Conservation (phyloP, 2,113 vertebrate species). For the Macquaria australasica region DNA sequence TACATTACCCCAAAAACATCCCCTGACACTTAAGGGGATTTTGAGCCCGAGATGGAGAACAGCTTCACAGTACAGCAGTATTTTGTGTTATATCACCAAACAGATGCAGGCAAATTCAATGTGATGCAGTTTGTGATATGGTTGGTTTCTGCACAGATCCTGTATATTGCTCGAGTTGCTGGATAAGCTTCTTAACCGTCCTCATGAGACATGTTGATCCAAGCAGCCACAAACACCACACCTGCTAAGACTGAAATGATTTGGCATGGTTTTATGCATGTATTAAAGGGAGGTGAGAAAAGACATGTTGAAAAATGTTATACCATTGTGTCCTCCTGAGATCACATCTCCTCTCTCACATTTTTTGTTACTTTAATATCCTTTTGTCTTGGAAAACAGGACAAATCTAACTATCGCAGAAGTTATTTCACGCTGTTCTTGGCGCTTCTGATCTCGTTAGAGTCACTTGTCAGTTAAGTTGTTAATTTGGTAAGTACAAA, state of each 20-base stretch:
- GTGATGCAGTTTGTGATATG: conserved; percentile 1
- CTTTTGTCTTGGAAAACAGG: background rate
- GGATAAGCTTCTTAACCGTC: conserved; percentile 52
- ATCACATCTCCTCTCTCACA: background rate
- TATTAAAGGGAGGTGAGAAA: conserved; percentile 7
- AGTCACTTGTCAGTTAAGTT: background rate
- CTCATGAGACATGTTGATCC: conserved; percentile 47
- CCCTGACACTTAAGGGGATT: background rate
- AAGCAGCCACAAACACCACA: conserved; percentile 12
- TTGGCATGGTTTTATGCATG: background rate
- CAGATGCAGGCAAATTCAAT: conserved; percentile 19
- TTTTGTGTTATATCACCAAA: background rate
- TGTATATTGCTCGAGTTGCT: background rate
- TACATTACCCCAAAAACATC: background rate
- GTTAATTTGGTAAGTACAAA: background rate
- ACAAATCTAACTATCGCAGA: background rate
- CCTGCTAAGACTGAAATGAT: conserved; percentile 20
- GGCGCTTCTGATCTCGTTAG: background rate
- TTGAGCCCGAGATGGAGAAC: background rate
- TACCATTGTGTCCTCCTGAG: background rate
- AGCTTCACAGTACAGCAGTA: background rate
- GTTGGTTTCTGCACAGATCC: conserved; percentile 23
- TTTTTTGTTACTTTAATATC: background rate
- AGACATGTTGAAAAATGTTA: conserved; percentile 7
- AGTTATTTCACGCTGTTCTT: background rate